Conservation (phyloP, 2,797 vertebrate species). For the Hydrophis major region DNA sequence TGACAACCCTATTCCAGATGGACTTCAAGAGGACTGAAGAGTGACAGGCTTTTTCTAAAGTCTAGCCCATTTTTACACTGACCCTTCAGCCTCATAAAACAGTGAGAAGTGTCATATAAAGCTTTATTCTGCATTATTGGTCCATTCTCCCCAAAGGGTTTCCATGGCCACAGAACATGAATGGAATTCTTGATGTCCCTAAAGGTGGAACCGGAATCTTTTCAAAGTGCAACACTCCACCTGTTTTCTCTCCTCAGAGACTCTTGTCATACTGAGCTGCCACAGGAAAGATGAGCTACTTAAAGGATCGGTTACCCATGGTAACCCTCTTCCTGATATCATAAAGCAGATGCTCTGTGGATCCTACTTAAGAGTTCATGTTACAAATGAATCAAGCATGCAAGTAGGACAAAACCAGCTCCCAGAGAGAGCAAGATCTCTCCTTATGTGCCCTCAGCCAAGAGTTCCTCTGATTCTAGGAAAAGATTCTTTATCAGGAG, state of each 20-base stretch:
- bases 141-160: background rate
- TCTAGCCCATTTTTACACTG: background rate
- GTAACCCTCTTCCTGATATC: background rate
- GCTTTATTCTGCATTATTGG: background rate
- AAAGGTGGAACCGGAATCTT: background rate
- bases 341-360: background rate
- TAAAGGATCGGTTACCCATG: background rate
- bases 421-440: background rate
- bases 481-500: background rate
- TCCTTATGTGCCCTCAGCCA: constrained; percentile 34
- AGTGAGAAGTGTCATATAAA: background rate
- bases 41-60: background rate
- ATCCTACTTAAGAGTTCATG: background rate
- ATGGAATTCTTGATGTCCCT: background rate
- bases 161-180: background rate
- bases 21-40: background rate
- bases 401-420: background rate
- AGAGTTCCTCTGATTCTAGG: background rate
- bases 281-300: background rate
- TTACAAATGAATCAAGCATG: background rate
- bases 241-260: background rate
- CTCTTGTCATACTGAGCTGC: background rate
- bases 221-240: background rate
- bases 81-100: background rate
- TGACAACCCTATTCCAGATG: background rate